phyloP scores from a whole-genome alignment of 2,888 invertebrate species.

The Lasius fuliginosus region DNA sequence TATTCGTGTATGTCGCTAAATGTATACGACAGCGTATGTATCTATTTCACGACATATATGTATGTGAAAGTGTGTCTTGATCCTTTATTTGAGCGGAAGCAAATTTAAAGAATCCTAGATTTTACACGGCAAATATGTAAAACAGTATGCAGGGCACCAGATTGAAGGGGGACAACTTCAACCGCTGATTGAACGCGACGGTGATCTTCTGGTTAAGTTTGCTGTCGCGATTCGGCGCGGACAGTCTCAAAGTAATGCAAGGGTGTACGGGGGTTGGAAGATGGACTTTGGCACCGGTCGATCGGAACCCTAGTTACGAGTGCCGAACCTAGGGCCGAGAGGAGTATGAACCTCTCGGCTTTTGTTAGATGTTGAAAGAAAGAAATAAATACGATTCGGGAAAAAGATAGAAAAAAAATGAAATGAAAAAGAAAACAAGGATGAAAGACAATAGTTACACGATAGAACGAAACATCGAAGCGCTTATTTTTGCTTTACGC shows the following conservation, averaged over 20 bases:
- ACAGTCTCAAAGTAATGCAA: constrained; percentile 60
- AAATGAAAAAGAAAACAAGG: constrained; percentile 2
- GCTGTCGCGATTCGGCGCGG: constrained; percentile 29
- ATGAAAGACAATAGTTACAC: neutral
- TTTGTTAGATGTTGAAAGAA: constrained; percentile 46
- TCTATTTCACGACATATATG: constrained; percentile 37
- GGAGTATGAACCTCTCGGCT: constrained; percentile 78
- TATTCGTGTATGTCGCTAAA: constrained; percentile 42
- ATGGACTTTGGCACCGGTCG: constrained; percentile 84
- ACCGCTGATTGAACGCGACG: constrained; percentile 42
- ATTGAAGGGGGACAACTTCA: constrained; percentile 40
- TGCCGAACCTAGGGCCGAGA: constrained; percentile 86
- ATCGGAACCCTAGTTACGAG: constrained; percentile 86
- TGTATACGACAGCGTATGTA: constrained; percentile 33
- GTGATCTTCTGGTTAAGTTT: constrained; percentile 25
- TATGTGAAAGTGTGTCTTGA: constrained; percentile 21
- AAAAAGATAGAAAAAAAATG: neutral
- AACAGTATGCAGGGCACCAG: constrained; percentile 72
- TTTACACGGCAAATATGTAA: constrained; percentile 65
- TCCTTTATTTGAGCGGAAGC: constrained; percentile 53
- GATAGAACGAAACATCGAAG: neutral
- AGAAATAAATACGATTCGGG: constrained; percentile 39
- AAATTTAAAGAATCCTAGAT: constrained; percentile 34
- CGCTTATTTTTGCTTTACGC: neutral
- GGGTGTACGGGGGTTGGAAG: constrained; percentile 83